Evolutionary conservation across 2,113 vertebrate genomes (phyloP), one percentile per base, ranked within the genome.

Genomic region (Hippolais icterina): DNA sequence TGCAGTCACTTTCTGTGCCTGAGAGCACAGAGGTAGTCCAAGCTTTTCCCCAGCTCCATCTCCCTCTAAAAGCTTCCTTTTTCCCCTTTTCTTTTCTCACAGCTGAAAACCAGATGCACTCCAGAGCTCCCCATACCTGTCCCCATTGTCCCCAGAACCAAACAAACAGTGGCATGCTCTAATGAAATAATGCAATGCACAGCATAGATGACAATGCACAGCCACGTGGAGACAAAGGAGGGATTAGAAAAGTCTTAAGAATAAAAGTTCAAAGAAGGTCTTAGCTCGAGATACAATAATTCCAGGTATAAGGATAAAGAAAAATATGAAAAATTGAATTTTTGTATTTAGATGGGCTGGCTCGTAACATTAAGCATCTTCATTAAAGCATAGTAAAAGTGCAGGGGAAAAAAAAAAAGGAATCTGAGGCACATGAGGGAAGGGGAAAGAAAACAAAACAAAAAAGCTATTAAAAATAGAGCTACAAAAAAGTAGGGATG

Each of bases 401-500:
- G 20, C 10, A 59, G 10, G 8, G 17, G 4, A 4, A 28, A n/a
- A 72, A 35, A 22, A 69, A 39, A 33, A 81, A 37, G 22, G 31
- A 75, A 82, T 80, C 56, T 42, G 70, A 84, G 70, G 60, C 46
- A 65, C 21, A 44, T 15, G 46, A 90, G 37, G 60, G 52, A 61
- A 80, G 9, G 23, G 22, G 35, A 72, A 82, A 84, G 24, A 9
- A 63, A 79, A 76, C n/a, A 82, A 52, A 63, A 39, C 70, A 85
- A 85, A 90, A 41, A 79, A 56, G 14, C 17, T 21, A 72, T 92
- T 90, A 95, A 89, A 96, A 95, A 90, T 84, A 95, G 69, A 92
- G 77, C 72, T 60, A 79, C 76, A 72, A 83, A 92, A 87, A 90
- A 50, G 65, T 68, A 29, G 12, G 29, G 79, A 92, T 81, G 74